Evolutionary conservation across 2,888 invertebrate genomes (phyloP).

Genomic region (Proisotoma minuta): DNA sequence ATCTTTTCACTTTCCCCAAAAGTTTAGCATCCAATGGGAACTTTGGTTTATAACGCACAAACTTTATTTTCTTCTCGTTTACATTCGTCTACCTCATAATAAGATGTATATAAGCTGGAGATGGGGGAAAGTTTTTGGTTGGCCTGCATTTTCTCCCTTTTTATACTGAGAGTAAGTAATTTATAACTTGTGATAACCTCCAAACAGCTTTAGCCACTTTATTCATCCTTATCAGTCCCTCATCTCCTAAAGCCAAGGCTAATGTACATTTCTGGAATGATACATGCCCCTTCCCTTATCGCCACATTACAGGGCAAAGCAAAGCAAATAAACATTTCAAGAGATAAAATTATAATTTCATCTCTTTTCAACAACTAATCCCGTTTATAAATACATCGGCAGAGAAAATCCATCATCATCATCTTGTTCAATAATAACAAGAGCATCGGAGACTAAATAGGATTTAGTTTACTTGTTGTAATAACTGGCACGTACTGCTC

Average conservation of each 20-base stretch:
- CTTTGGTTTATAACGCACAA: not conserved
- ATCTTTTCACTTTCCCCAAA: conserved; percentile 19
- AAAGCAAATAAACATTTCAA: conserved; percentile 8
- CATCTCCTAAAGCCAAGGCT: not conserved
- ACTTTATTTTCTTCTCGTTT: conserved; percentile 5
- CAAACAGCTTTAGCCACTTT: conserved; percentile 1
- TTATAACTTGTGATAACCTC: conserved; percentile 12
- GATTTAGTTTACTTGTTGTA: too few species aligned
- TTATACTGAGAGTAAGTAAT: too few species aligned
- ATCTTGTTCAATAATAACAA: too few species aligned
- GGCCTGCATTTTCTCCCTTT: too few species aligned
- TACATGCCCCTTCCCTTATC: conserved; percentile 4
- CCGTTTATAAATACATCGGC: too few species aligned
- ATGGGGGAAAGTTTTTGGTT: too few species aligned
- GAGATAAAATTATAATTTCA: not conserved
- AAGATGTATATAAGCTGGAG: too few species aligned
- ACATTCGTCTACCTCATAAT: too few species aligned
- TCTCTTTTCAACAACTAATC: too few species aligned
- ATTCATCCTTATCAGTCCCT: not conserved
- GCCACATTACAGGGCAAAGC: conserved; percentile 2
- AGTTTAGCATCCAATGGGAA: conserved; percentile 9
- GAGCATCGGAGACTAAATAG: too few species aligned
- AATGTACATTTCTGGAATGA: not conserved
- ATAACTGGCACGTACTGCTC: too few species aligned
- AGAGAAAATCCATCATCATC: too few species aligned